These are phyloP conservation scores for Melieria crassipennis DNA, from an alignment of 2,888 invertebrate species.

Conservation along the genomic window DNA sequence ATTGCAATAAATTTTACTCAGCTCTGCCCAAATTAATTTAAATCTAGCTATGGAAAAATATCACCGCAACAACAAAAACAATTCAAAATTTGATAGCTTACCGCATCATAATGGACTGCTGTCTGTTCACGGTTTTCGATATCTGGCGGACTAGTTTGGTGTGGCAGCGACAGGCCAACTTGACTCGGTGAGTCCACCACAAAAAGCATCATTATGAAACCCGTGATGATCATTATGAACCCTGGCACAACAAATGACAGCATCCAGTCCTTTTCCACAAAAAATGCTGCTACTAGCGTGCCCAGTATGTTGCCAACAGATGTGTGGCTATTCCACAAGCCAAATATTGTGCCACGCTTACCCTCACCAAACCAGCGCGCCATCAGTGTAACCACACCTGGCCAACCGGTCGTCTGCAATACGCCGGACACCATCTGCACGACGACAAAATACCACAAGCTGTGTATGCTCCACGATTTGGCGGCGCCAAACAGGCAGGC, in stretches of 20 bases:
- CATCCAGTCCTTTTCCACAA: conserved; percentile 89
- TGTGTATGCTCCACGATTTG: conserved; percentile 82
- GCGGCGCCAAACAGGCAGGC: conserved; percentile 92
- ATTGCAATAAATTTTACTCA: too few relatives aligned
- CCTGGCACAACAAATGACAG: conserved; percentile 93
- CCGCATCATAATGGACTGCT: conserved; percentile 59
- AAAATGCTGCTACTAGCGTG: conserved; percentile 85
- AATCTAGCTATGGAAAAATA: too few relatives aligned
- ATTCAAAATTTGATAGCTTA: conserved; percentile 50
- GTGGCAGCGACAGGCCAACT: conserved; percentile 68
- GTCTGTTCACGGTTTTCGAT: conserved; percentile 56
- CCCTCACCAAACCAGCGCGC: conserved; percentile 98
- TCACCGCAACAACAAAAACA: too few relatives aligned
- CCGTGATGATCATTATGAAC: conserved; percentile 77
- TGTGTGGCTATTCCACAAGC: conserved; percentile 97
- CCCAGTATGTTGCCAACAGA: conserved; percentile 95
- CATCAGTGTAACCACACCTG: conserved; percentile 90
- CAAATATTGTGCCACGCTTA: conserved; percentile 91
- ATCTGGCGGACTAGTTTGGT: conserved; percentile 60
- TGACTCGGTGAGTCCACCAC: conserved; percentile 83
- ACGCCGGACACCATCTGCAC: conserved; percentile 90
- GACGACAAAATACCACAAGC: conserved; percentile 80
- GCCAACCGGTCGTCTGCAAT: conserved; percentile 94
- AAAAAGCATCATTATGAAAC: conserved; percentile 82
- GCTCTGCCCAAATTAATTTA: too few relatives aligned